These are phyloP conservation scores for Operophtera brumata DNA, from an alignment of 2,888 invertebrate genomes.

Conservation along the genomic window DNA sequence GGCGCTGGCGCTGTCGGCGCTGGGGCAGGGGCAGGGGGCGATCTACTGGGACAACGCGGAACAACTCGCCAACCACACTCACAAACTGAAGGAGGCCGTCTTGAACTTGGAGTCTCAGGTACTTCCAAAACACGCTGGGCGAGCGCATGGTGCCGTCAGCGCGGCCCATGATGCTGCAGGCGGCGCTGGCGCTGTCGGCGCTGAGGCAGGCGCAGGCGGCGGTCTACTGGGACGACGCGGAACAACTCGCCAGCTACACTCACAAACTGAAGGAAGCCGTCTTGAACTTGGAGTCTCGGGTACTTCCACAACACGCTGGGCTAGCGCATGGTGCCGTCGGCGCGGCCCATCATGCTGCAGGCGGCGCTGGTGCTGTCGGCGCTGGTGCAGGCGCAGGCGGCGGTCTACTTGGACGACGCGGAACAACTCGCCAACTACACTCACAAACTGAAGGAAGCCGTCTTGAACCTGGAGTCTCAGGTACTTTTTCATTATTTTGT, in stretches of 20 bases:
- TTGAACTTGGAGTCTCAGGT: slow-evolving; percentile 84
- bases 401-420: slow-evolving; percentile 96
- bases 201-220: slow-evolving; percentile 92
- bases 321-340: slow-evolving; percentile 97
- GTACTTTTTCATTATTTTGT: slow-evolving; percentile 94
- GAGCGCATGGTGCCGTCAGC: slow-evolving; percentile 98
- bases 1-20: slow-evolving; percentile 92
- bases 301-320: slow-evolving; percentile 97
- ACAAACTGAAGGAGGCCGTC: slow-evolving; percentile 89
- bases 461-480: slow-evolving; percentile 84
- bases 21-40: slow-evolving; percentile 91
- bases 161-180: slow-evolving; percentile 96
- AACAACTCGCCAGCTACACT: slow-evolving; percentile 93
- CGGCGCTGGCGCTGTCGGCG: slow-evolving; percentile 93
- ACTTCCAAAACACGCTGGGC: slow-evolving; percentile 97
- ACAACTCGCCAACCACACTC: slow-evolving; percentile 92
- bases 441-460: slow-evolving; percentile 88
- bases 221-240: slow-evolving; percentile 95
- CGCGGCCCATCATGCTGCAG: slow-evolving; percentile 97
- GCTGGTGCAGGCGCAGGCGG: slow-evolving; percentile 90
- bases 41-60: slow-evolving; percentile 96
- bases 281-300: slow-evolving; percentile 83
- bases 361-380: slow-evolving; percentile 94
- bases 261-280: slow-evolving; percentile 89
- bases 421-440: slow-evolving; percentile 93